Percentiles rank a stretch among this genome's conserved stretches.
These are phyloP conservation scores for Danio rerio DNA, from an alignment of 2,113 vertebrate genomes.

Conservation along the genomic window GRCz12tu NC_133180.1:71301001-71301500, in stretches of 20 bases:
- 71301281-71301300: not conserved
- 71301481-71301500: no score
- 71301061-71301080: constrained; percentile 65
- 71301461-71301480: no score
- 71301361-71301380: not conserved
- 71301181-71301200: not conserved
- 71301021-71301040: constrained; percentile 57
- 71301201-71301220: constrained; percentile 12
- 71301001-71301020: constrained; percentile 64
- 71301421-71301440: not conserved
- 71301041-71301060: constrained; percentile 65
- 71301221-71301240: constrained; percentile 61
- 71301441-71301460: not conserved
- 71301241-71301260: constrained; percentile 40
- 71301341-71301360: not conserved
- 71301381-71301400: not conserved
- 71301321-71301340: not conserved
- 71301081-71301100: constrained; percentile 53
- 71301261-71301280: constrained; percentile 43
- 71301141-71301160: not conserved
- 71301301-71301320: not conserved
- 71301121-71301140: not conserved
- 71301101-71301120: constrained; percentile 52
- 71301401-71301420: no score
- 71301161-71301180: no score